A percentile compares a stretch with the other conserved stretches of the same genome.
These are phyloP conservation scores for Astur gentilis DNA, from an alignment of 2,113 vertebrate genomes.

Conservation along the genomic window DNA sequence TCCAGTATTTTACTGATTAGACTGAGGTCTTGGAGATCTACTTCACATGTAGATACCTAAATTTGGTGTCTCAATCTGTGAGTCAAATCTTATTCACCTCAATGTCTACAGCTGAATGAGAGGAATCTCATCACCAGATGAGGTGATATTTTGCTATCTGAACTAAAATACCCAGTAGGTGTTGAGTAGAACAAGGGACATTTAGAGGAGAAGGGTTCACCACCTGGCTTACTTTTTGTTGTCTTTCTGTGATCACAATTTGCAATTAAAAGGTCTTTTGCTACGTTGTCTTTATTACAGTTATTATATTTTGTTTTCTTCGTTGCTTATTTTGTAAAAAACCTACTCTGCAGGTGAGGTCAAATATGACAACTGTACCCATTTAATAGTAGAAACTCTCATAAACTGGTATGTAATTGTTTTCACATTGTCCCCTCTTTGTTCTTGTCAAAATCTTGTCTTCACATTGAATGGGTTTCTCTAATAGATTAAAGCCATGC, in stretches of 20 bases:
- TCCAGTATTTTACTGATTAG: neutral
- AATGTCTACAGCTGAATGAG: neutral
- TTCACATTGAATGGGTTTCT: neutral
- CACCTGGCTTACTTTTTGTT: neutral
- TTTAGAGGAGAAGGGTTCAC: neutral
- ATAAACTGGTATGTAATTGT: neutral
- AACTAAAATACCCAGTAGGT: neutral
- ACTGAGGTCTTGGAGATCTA: neutral
- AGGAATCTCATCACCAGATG: neutral
- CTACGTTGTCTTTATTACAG: neutral
- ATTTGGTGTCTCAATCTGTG: neutral
- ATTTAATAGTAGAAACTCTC: neutral
- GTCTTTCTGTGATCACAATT: neutral
- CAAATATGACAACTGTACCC: neutral
- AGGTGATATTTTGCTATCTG: neutral
- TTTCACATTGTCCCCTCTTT: neutral
- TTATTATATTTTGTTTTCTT: neutral
- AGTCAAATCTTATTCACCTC: neutral
- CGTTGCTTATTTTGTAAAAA: neutral
- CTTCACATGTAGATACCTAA: neutral
- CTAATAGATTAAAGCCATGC: neutral
- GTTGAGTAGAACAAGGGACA: neutral
- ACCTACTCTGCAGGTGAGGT: neutral
- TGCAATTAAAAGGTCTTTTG: neutral
- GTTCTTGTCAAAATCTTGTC: neutral